Evolutionary conservation across 1,140 invertebrate genomes (phyloP).

Genomic region (Monochamus saltuarius): DNA sequence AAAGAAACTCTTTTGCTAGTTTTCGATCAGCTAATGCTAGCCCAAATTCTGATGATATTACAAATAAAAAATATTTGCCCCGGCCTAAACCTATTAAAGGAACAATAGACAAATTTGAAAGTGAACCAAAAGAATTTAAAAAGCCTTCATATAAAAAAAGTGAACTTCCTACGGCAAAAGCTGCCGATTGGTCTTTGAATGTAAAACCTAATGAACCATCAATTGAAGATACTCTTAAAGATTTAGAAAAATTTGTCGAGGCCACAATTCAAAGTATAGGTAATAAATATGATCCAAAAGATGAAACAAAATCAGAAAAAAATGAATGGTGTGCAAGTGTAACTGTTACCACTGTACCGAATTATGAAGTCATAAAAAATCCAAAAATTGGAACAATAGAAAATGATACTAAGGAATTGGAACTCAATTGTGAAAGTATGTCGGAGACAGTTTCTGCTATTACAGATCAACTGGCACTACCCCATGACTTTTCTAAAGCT

Average conservation of each 20-base stretch:
- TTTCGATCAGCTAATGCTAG: constrained; percentile 7
- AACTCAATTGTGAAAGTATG: neutral
- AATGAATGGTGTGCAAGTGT: constrained; percentile 38
- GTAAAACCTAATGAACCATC: constrained; percentile 1
- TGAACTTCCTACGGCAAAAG: neutral
- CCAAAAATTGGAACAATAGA: neutral
- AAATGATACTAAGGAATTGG: neutral
- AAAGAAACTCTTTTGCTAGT: constrained; percentile 24
- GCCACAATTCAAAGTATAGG: constrained; percentile 28
- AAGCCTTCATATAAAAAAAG: constrained; percentile 11
- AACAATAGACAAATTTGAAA: constrained; percentile 31
- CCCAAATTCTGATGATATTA: neutral
- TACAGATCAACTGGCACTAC: neutral
- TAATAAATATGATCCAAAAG: constrained; percentile 15
- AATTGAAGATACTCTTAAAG: constrained; percentile 32
- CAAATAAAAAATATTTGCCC: neutral
- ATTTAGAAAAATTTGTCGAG: constrained; percentile 39
- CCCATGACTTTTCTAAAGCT: constrained; percentile 27
- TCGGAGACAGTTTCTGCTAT: neutral
- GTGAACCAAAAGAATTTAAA: constrained; percentile 17
- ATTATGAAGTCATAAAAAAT: neutral
- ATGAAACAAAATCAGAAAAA: neutral
- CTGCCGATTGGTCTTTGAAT: neutral
- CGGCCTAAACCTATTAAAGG: constrained; percentile 25
- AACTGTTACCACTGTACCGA: constrained; percentile 27